Conservation (phyloP, 2,797 vertebrate species). For the Emys orbicularis region DNA sequence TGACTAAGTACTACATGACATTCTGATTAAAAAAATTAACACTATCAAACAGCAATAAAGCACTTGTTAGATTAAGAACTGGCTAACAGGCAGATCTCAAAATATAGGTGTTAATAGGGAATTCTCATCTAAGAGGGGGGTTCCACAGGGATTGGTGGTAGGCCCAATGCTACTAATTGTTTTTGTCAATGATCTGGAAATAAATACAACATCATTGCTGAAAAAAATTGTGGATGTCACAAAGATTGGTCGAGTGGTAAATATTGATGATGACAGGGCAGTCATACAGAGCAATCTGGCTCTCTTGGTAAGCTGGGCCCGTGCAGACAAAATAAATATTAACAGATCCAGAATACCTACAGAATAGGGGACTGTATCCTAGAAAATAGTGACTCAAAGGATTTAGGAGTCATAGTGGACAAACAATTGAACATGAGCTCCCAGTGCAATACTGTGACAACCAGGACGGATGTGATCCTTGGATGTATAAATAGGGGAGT, state of each 20-base stretch:
- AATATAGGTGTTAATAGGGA: background rate
- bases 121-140: background rate
- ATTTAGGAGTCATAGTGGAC: background rate
- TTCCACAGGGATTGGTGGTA: background rate
- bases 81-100: background rate
- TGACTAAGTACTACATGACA: background rate
- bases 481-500: background rate
- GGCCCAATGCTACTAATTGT: background rate
- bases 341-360: background rate
- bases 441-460: background rate
- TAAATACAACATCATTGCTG: background rate
- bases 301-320: background rate
- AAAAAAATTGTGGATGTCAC: background rate
- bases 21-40: background rate
- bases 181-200: background rate
- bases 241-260: background rate
- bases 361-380: background rate
- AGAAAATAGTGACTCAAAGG: too few species aligned
- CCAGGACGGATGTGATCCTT: background rate
- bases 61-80: background rate
- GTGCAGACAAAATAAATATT: background rate
- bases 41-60: background rate
- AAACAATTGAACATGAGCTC: background rate
- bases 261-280: background rate
- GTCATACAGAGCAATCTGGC: background rate